Evolutionary conservation across 2,113 vertebrate species (phyloP).

Genomic region (Petaurus breviceps): DNA sequence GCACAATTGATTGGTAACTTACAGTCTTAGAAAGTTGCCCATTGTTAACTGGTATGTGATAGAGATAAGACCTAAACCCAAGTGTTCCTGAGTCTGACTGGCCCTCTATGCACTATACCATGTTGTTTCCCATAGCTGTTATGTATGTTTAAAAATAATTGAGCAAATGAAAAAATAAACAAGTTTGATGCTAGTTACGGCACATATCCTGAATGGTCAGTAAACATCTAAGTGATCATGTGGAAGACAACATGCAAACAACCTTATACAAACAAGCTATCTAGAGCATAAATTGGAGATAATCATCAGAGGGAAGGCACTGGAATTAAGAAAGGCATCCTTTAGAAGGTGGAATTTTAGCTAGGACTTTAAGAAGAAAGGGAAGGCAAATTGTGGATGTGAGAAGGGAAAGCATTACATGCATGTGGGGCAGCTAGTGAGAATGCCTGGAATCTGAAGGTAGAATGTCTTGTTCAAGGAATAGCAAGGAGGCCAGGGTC

Average conservation of each 20-base stretch:
- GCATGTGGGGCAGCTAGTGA: not conserved
- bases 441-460: not conserved
- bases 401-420: not conserved
- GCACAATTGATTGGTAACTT: not conserved
- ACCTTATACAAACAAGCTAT: not conserved
- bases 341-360: not conserved
- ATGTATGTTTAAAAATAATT: not conserved
- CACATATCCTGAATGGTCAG: not conserved
- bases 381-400: not conserved
- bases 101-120: too few species aligned
- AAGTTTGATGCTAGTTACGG: conserved; percentile 5
- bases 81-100: too few species aligned
- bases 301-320: not conserved
- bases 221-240: not conserved
- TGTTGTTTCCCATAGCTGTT: too few species aligned
- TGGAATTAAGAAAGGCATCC: not conserved
- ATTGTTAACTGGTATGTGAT: not conserved
- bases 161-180: not conserved
- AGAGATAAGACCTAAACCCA: not conserved
- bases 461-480: not conserved
- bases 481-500: not conserved
- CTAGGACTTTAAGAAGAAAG: not conserved
- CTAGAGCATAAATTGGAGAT: not conserved
- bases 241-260: not conserved
- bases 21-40: not conserved